These are phyloP conservation scores for Mustela erminea DNA, from an alignment of 2,797 vertebrate species.

Conservation along the genomic window DNA sequence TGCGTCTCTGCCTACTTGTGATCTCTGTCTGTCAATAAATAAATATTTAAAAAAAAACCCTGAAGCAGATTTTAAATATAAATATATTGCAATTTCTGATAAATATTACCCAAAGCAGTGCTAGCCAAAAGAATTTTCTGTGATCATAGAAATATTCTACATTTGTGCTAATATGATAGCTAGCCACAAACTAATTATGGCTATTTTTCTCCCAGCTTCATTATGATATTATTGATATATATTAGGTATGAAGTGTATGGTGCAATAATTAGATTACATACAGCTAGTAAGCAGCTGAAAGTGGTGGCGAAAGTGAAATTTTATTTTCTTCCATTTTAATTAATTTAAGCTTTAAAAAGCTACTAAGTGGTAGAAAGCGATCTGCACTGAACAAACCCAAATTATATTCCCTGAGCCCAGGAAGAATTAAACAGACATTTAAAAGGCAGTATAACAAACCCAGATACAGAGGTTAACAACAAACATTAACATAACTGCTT, in stretches of 20 bases:
- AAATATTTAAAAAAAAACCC: background rate
- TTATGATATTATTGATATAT: background rate
- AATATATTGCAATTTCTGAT: background rate
- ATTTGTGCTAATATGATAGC: background rate
- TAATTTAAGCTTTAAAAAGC: constrained; percentile 32
- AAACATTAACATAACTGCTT: constrained; percentile 14
- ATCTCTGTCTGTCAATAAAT: too few relatives aligned
- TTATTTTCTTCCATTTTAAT: background rate
- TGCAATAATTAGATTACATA: background rate
- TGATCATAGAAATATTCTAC: background rate
- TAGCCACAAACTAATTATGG: background rate
- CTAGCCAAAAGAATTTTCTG: background rate
- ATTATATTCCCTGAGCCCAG: background rate
- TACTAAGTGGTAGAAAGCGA: background rate
- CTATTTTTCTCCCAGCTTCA: background rate
- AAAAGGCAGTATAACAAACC: background rate
- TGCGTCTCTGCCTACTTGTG: too few relatives aligned
- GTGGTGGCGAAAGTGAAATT: background rate
- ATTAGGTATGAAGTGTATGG: background rate
- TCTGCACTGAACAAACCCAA: background rate
- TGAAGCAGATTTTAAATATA: background rate
- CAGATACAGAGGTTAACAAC: constrained; percentile 39
- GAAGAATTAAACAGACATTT: background rate
- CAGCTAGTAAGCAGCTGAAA: background rate
- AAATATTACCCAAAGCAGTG: background rate